phyloP scores from a whole-genome alignment of 35 echinoderm and acorn worm genomes.

The Holothuria glaberrima region DNA sequence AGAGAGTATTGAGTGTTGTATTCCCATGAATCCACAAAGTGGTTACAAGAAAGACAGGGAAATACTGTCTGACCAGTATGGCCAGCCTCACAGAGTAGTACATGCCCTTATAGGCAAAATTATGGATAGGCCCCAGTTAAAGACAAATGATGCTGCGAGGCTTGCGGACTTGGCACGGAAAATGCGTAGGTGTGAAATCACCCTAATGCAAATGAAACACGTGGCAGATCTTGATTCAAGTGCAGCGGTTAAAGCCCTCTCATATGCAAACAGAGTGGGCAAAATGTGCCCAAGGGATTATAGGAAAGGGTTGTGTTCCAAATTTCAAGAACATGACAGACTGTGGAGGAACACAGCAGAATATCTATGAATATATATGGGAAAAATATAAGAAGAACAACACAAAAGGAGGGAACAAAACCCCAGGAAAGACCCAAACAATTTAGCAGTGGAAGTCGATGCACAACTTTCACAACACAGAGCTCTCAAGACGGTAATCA shows the following conservation, averaged over 20 bases:
- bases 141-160: slow-evolving; percentile 37
- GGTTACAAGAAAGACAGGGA: slow-evolving; percentile 22
- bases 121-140: slow-evolving; percentile 48
- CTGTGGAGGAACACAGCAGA: slow-evolving; percentile 49
- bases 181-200: slow-evolving; percentile 61
- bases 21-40: slow-evolving; percentile 19
- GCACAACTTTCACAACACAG: too few species aligned
- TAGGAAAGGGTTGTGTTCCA: slow-evolving; percentile 54
- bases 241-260: slow-evolving; percentile 60
- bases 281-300: slow-evolving; percentile 51
- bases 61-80: slow-evolving; percentile 35
- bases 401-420: background rate
- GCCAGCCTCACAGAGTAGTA: slow-evolving; percentile 18
- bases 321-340: slow-evolving; percentile 61
- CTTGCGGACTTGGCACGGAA: slow-evolving; percentile 57
- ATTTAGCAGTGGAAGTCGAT: background rate
- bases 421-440: background rate
- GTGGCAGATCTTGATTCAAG: slow-evolving; percentile 46
- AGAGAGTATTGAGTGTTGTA: background rate
- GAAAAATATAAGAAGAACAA: slow-evolving; percentile 31
- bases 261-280: slow-evolving; percentile 69
- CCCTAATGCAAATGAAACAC: slow-evolving; percentile 41
- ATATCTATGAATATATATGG: slow-evolving; percentile 55
- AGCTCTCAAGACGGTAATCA: too few species aligned
- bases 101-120: slow-evolving; percentile 30